Evolutionary conservation across 1,140 invertebrate genomes (phyloP).

Genomic region (Monomorium pharaonis): DNA sequence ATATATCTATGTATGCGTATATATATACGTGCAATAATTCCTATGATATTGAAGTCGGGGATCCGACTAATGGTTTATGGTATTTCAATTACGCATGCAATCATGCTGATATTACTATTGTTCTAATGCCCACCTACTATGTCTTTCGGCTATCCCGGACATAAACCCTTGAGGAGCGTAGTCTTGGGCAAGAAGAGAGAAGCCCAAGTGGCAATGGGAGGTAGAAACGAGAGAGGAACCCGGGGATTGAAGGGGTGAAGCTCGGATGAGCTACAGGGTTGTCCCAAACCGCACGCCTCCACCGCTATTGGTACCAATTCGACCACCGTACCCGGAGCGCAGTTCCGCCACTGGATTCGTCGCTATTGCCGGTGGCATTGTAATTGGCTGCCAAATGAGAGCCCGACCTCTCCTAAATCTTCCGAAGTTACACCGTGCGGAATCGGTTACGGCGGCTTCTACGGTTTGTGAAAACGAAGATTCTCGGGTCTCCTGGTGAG

Average conservation of each 20-base stretch:
- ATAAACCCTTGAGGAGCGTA: conserved; percentile 53
- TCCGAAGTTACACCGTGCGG: conserved; percentile 64
- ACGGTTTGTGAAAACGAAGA: conserved; percentile 37
- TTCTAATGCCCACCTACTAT: not conserved
- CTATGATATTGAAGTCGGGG: conserved; percentile 67
- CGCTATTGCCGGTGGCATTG: conserved; percentile 76
- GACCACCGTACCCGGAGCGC: conserved; percentile 62
- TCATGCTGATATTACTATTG: conserved; percentile 68
- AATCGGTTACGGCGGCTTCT: conserved; percentile 58
- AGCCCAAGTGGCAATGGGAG: conserved; percentile 2
- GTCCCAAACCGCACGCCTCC: conserved; percentile 69
- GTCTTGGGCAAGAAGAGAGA: conserved; percentile 18
- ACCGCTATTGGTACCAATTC: conserved; percentile 71
- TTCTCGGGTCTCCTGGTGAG: not conserved
- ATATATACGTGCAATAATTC: conserved; percentile 68
- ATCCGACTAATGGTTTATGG: conserved; percentile 69
- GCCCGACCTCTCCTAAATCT: conserved; percentile 76
- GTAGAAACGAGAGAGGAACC: not conserved
- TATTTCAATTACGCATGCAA: conserved; percentile 77
- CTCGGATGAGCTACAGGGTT: conserved; percentile 53
- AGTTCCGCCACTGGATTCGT: conserved; percentile 72
- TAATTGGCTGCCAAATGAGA: conserved; percentile 81
- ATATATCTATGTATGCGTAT: conserved; percentile 43
- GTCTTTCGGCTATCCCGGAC: conserved; percentile 42
- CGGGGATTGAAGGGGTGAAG: not conserved